These are phyloP conservation scores for Passerina amoena DNA, from an alignment of 2,113 vertebrate species.

Conservation along the genomic window DNA sequence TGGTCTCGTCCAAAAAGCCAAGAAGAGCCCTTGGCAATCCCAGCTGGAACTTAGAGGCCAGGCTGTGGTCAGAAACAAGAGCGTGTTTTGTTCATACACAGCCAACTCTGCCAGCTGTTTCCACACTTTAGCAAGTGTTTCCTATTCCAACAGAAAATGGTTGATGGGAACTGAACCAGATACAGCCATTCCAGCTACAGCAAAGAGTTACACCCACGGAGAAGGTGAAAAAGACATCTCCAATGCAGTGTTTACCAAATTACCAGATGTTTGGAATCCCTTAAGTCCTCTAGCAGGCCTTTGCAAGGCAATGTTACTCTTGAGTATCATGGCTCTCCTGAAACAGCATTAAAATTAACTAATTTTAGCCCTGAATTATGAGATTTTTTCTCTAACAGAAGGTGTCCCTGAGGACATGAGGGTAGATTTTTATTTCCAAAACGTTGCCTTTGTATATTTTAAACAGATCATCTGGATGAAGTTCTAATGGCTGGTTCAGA, in stretches of 20 bases:
- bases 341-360: constrained; percentile 47
- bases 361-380: constrained; percentile 59
- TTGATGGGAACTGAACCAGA: not conserved
- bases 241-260: not conserved
- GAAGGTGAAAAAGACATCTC: constrained; percentile 43
- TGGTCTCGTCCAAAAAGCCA: not conserved
- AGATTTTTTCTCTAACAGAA: constrained; percentile 44
- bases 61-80: constrained; percentile 41
- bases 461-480: constrained; percentile 31
- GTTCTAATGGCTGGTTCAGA: constrained; percentile 21
- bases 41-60: not conserved
- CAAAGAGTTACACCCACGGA: not conserved
- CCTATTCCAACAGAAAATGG: constrained; percentile 12
- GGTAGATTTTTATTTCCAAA: constrained; percentile 55
- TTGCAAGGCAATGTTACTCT: not conserved
- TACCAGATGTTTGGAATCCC: constrained; percentile 38
- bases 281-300: constrained; percentile 47
- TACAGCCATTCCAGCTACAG: not conserved
- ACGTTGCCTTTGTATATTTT: constrained; percentile 46
- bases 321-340: constrained; percentile 21
- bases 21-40: not conserved
- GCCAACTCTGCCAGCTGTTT: constrained; percentile 47
- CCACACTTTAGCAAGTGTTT: constrained; percentile 29
- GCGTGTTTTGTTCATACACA: not conserved
- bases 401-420: constrained; percentile 1